phyloP scores from a whole-genome alignment of 2,797 vertebrate species.

The Smutsia temminckii region DNA sequence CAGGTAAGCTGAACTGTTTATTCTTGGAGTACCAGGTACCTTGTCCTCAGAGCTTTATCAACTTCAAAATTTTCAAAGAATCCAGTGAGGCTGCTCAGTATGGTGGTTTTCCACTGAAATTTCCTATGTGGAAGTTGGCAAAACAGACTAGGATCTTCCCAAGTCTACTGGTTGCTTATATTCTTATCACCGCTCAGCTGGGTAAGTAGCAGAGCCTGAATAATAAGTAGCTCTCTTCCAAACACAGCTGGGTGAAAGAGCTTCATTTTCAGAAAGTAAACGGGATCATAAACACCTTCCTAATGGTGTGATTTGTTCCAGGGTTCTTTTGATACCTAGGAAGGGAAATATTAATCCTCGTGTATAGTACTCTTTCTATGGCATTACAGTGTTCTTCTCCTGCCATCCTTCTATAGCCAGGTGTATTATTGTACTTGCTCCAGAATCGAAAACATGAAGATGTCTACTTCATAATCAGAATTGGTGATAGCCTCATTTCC shows the following conservation, averaged over 20 bases:
- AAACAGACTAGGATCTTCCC: background rate
- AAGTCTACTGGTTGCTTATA: background rate
- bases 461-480: conserved; percentile 25
- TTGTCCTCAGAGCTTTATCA: conserved; percentile 11
- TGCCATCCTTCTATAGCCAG: background rate
- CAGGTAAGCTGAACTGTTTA: background rate
- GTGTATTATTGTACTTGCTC: background rate
- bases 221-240: conserved; percentile 19
- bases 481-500: conserved; percentile 79
- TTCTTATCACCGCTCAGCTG: background rate
- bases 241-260: background rate
- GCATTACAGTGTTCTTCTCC: background rate
- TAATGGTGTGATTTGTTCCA: conserved; percentile 30
- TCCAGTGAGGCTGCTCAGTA: background rate
- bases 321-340: conserved; percentile 25
- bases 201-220: background rate
- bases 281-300: background rate
- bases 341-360: conserved; percentile 8
- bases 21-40: background rate
- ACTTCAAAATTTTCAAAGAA: conserved; percentile 12
- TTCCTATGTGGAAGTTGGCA: background rate
- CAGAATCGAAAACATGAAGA: conserved; percentile 50
- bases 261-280: conserved; percentile 42
- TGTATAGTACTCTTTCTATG: background rate
- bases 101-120: background rate